A percentile compares a stretch with the other conserved stretches of the same genome.
Conservation (phyloP, 2,113 vertebrate species). For the Ictalurus punctatus region DNA sequence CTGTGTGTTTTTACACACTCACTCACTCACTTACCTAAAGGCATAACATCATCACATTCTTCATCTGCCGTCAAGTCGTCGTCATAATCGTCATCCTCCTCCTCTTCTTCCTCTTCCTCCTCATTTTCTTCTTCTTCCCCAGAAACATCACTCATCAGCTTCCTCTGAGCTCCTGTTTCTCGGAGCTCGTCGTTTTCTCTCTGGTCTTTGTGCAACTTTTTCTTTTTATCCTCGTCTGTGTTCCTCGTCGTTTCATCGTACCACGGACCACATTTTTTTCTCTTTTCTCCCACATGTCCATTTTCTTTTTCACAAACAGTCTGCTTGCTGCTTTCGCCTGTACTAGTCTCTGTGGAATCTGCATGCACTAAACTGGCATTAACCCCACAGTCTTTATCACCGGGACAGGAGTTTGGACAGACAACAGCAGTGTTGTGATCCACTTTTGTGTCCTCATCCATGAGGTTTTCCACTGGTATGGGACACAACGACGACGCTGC, state of each 20-base stretch:
- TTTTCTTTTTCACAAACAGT: too few relatives aligned
- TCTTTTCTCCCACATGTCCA: not conserved
- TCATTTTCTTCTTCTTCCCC: constrained; percentile 24
- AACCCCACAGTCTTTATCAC: not conserved
- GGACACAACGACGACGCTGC: not conserved
- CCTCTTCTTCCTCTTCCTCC: not conserved
- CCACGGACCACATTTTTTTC: not conserved
- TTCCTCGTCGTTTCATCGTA: not conserved
- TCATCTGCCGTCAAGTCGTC: constrained; percentile 24
- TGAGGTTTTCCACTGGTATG: not conserved
- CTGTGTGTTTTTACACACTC: not conserved
- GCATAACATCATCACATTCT: constrained; percentile 1
- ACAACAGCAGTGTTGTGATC: not conserved
- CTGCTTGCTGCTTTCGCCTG: not conserved
- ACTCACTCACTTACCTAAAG: constrained; percentile 34
- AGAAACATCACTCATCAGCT: not conserved
- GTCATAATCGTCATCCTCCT: not conserved
- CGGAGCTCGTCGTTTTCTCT: too few relatives aligned
- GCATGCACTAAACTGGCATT: not conserved
- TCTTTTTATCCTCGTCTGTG: not conserved
- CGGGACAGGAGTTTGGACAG: not conserved
- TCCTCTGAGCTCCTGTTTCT: not conserved
- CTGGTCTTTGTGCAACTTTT: not conserved
- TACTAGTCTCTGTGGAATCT: not conserved
- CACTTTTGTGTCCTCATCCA: not conserved